These are phyloP conservation scores for Pantherophis guttatus DNA, from an alignment of 2,113 vertebrate species.

Conservation along the genomic window DNA sequence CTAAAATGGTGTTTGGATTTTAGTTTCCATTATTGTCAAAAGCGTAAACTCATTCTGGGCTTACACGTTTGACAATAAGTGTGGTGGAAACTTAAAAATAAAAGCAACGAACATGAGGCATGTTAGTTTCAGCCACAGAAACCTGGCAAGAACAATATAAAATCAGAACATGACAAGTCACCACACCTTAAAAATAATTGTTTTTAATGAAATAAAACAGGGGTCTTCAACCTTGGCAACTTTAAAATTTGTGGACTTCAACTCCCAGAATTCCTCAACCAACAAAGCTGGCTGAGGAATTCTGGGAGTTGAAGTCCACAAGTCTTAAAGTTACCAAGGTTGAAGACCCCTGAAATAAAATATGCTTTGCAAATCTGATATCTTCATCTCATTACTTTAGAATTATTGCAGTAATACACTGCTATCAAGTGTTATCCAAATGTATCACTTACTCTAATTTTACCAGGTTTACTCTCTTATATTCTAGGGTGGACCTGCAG, in stretches of 20 bases:
- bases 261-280: too few species aligned
- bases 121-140: not conserved
- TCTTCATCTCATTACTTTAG: not conserved
- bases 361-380: not conserved
- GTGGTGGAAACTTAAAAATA: not conserved
- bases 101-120: not conserved
- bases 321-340: too few species aligned
- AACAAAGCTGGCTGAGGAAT: too few species aligned
- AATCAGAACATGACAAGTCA: not conserved
- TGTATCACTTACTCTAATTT: not conserved
- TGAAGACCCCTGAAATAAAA: not conserved
- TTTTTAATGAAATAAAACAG: not conserved
- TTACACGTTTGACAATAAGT: too few species aligned
- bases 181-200: not conserved
- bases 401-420: not conserved
- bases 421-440: not conserved
- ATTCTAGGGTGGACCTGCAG: constrained; percentile 88
- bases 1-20: not conserved
- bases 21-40: not conserved
- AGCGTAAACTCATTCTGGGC: not conserved
- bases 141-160: not conserved
- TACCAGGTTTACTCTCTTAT: not conserved
- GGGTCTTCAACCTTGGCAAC: too few species aligned
- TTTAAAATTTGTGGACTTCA: too few species aligned
- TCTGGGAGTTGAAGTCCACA: too few species aligned